Percentiles rank a stretch among this genome's conserved stretches.
Evolutionary conservation across 2,797 vertebrate species (phyloP).

Genomic region (Eupleurogrammus muticus): DNA sequence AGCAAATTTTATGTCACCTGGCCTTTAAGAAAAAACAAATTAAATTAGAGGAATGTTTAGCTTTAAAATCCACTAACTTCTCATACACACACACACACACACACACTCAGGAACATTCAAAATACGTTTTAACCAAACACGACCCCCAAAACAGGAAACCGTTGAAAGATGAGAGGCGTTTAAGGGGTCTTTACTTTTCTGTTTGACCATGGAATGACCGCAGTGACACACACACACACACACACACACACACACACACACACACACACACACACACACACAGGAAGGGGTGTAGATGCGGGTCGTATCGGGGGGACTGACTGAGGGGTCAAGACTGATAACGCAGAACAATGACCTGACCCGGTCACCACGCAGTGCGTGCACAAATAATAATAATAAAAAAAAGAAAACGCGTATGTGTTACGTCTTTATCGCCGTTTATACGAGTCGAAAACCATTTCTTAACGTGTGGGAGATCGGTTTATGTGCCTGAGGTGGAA

Average conservation of each 20-base stretch:
- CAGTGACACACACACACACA: conserved; percentile 28
- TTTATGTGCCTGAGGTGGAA: conserved; percentile 21
- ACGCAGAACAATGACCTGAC: conserved; percentile 78
- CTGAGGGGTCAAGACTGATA: conserved; percentile 73
- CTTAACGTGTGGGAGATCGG: conserved; percentile 5
- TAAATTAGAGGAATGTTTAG: too few relatives aligned
- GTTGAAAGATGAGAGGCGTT: conserved; percentile 69
- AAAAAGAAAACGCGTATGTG: conserved; percentile 16
- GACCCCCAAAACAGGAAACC: conserved; percentile 66
- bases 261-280: conserved; percentile 54
- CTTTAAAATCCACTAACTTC: too few relatives aligned
- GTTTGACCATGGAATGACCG: conserved; percentile 65
- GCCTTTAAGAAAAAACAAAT: too few relatives aligned
- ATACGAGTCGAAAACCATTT: conserved; percentile 1
- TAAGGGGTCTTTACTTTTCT: conserved; percentile 37
- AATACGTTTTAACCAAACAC: neutral
- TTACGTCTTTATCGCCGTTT: neutral
- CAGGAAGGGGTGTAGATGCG: conserved; percentile 73
- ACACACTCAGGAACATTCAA: neutral
- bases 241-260: conserved; percentile 35
- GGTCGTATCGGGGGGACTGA: conserved; percentile 63
- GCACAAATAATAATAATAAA: conserved; percentile 7
- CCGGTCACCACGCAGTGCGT: conserved; percentile 56
- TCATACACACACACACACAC: too few relatives aligned
- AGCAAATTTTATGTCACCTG: too few relatives aligned